phyloP scores from a whole-genome alignment of 1,140 invertebrate genomes.

The Aphis gossypii region DNA sequence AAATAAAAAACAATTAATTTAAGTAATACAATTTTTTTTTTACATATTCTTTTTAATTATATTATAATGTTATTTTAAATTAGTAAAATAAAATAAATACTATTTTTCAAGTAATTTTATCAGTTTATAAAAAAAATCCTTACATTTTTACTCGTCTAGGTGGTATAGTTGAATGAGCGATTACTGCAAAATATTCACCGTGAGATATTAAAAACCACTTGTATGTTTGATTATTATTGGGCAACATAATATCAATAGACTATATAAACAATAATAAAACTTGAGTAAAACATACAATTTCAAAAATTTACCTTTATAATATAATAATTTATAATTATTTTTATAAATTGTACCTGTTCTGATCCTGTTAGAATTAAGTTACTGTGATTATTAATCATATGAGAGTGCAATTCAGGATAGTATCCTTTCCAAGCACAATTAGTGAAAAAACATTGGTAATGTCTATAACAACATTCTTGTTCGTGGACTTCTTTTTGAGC shows the following conservation, averaged over 20 bases:
- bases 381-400: conserved; percentile 59
- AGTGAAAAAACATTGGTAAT: conserved; percentile 60
- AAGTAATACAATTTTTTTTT: neutral
- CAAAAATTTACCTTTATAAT: neutral
- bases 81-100: neutral
- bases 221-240: conserved; percentile 11
- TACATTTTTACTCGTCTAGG: conserved; percentile 37
- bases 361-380: conserved; percentile 59
- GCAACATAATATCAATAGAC: conserved; percentile 34
- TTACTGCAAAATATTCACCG: conserved; percentile 1
- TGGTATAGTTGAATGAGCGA: neutral
- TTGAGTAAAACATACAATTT: neutral
- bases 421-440: conserved; percentile 61
- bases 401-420: conserved; percentile 60
- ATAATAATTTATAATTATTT: neutral
- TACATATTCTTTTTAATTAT: neutral
- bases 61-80: neutral
- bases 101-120: neutral
- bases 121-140: neutral
- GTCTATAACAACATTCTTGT: conserved; percentile 60
- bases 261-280: conserved; percentile 22
- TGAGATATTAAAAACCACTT: conserved; percentile 47
- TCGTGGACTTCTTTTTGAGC: conserved; percentile 61
- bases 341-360: conserved; percentile 49
- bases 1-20: too few species aligned